Percentiles rank a stretch among this genome's conserved stretches.
Conservation (phyloP, 2,888 invertebrate species). For the Metalampra italica region DNA sequence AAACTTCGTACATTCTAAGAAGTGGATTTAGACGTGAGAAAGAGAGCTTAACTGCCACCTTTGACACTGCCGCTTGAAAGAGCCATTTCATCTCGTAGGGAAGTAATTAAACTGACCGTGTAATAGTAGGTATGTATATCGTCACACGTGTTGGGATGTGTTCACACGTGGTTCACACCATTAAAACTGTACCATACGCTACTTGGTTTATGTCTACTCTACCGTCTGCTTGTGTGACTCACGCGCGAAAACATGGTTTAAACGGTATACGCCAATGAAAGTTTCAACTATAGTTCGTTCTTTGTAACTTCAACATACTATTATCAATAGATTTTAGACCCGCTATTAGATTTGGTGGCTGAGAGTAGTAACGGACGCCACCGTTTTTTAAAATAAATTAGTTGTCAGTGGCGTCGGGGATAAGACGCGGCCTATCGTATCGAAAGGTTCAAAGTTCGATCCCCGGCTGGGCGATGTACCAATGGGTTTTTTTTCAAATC, state of each 20-base stretch:
- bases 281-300: too few relatives aligned
- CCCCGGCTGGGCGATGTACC: too few relatives aligned
- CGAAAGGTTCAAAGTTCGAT: too few relatives aligned
- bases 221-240: constrained; percentile 41
- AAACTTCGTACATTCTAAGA: background rate
- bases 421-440: too few relatives aligned
- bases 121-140: constrained; percentile 6
- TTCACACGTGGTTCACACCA: constrained; percentile 49
- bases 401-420: too few relatives aligned
- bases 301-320: too few relatives aligned
- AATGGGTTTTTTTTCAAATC: too few relatives aligned
- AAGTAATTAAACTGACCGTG: constrained; percentile 54
- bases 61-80: constrained; percentile 48
- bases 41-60: constrained; percentile 40
- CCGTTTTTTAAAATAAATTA: too few relatives aligned
- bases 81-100: constrained; percentile 34
- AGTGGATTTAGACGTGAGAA: constrained; percentile 37
- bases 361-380: too few relatives aligned
- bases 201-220: constrained; percentile 20
- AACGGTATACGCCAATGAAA: too few relatives aligned
- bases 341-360: too few relatives aligned
- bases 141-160: constrained; percentile 16
- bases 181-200: constrained; percentile 35
- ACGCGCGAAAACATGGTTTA: constrained; percentile 13
- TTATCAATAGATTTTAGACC: too few relatives aligned